These are phyloP conservation scores for Bellardia pandia DNA, from an alignment of 2,888 invertebrate genomes.

Conservation along the genomic window DNA sequence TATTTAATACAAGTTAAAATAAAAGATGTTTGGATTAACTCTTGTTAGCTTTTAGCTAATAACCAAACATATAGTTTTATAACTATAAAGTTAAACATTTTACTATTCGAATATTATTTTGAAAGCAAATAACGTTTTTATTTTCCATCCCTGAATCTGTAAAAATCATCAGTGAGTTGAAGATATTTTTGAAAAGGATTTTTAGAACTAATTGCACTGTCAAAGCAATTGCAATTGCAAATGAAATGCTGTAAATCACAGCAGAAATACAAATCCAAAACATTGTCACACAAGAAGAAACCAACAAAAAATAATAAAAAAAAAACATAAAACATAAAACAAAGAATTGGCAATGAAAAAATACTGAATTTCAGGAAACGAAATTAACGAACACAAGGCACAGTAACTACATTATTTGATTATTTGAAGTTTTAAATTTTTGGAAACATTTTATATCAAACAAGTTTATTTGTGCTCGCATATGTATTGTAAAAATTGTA, in stretches of 20 bases:
- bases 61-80: too few species aligned
- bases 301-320: constrained; percentile 14
- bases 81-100: too few species aligned
- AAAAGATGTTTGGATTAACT: too few species aligned
- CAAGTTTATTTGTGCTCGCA: neutral
- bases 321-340: constrained; percentile 1
- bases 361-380: constrained; percentile 4
- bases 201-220: constrained; percentile 59
- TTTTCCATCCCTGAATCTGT: constrained; percentile 15
- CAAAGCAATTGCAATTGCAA: constrained; percentile 60
- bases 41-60: too few species aligned
- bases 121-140: neutral
- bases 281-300: constrained; percentile 14
- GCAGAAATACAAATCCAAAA: constrained; percentile 24
- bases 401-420: constrained; percentile 18
- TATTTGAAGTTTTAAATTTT: neutral
- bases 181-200: constrained; percentile 30
- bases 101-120: too few species aligned
- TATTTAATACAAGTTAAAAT: too few species aligned
- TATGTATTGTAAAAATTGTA: too few species aligned
- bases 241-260: constrained; percentile 61
- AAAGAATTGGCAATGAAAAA: constrained; percentile 25
- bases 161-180: constrained; percentile 36
- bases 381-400: constrained; percentile 20
- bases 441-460: neutral